Percentiles rank a stretch among this genome's conserved stretches.
These are phyloP conservation scores for Noctilio leporinus DNA, from an alignment of 2,113 vertebrate species.

Conservation along the genomic window DNA sequence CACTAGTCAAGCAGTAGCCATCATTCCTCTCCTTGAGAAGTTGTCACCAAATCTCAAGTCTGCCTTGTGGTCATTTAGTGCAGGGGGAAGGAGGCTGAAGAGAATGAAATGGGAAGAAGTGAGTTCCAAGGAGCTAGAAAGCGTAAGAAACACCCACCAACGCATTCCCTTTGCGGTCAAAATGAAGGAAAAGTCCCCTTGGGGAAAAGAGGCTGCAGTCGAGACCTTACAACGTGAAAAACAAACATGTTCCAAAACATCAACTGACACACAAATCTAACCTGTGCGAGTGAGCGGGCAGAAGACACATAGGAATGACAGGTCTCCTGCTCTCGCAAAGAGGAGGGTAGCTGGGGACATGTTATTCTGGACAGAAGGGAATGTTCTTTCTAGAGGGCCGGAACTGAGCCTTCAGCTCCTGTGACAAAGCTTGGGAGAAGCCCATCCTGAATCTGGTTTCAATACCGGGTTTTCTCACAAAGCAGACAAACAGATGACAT, in stretches of 20 bases:
- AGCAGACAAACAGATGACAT: background rate
- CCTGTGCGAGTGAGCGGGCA: background rate
- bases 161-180: background rate
- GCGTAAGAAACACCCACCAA: background rate
- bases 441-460: background rate
- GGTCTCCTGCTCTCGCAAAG: background rate
- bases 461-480: background rate
- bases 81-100: background rate
- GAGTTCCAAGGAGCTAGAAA: background rate
- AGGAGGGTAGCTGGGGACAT: background rate
- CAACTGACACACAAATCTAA: background rate
- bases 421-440: background rate
- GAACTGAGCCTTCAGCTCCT: background rate
- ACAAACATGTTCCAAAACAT: background rate
- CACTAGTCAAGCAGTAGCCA: background rate
- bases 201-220: background rate
- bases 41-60: too few relatives aligned
- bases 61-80: background rate
- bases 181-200: background rate
- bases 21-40: background rate
- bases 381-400: background rate
- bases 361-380: background rate
- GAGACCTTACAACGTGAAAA: background rate
- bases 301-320: background rate
- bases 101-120: background rate